phyloP scores from a whole-genome alignment of 2,797 vertebrate species.

The Delichon dasypus region DNA sequence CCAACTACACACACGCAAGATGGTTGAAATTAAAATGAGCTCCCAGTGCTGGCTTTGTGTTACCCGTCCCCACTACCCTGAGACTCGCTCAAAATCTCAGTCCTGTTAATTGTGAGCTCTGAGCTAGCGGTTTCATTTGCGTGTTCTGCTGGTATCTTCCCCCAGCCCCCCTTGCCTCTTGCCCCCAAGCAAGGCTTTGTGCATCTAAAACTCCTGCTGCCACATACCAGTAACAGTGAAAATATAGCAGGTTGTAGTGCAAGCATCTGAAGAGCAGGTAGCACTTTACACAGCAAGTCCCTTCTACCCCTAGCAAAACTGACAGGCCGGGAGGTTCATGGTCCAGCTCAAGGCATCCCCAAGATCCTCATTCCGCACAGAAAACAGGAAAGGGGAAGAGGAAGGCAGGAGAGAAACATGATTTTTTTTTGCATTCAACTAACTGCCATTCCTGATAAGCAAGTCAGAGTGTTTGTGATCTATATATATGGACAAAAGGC shows the following conservation, averaged over 20 bases:
- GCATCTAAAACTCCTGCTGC: background rate
- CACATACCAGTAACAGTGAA: background rate
- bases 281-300: background rate
- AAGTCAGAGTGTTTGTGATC: background rate
- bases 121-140: background rate
- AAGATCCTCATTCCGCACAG: background rate
- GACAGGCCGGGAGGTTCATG: background rate
- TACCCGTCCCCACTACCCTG: background rate
- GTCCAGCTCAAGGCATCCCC: background rate
- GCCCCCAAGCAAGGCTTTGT: background rate
- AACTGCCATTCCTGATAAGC: background rate
- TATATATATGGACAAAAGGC: constrained; percentile 3
- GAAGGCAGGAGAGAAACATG: background rate
- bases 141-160: background rate
- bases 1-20: constrained; percentile 7
- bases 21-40: constrained; percentile 61
- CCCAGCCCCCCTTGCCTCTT: background rate
- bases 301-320: background rate
- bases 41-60: constrained; percentile 34
- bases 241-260: background rate
- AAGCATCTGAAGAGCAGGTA: background rate
- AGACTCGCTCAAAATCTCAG: constrained; percentile 6
- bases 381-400: background rate
- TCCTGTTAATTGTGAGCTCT: background rate
- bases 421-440: background rate